Evolutionary conservation across 2,113 vertebrate species (phyloP), one percentile per base, ranked within the genome.

Genomic region (Carlito syrichta): DNA sequence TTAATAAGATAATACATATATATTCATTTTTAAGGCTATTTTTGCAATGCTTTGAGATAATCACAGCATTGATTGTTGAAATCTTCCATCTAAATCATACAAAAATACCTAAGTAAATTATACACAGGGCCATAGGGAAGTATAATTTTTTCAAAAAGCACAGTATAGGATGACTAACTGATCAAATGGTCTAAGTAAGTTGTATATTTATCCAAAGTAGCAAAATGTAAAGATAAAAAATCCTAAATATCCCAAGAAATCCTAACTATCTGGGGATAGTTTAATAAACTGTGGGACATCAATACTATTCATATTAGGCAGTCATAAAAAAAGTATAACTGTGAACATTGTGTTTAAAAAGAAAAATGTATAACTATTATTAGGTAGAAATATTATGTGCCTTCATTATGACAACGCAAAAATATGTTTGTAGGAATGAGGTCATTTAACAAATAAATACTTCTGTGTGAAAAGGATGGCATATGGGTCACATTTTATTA

Each of bases 61-160:
- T 78, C 35, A 30, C 13, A 77, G n/a, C n/a, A n/a, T n/a, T n/a
- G n/a, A n/a, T n/a, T n/a, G n/a, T n/a, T n/a, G n/a, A n/a, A n/a
- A n/a, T n/a, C n/a, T n/a, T n/a, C n/a, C n/a, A n/a, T 96, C 52
- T 77, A 91, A 96, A 68, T 71, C 43, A 82, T 9, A 78, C 25
- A 85, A 84, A 97, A 73, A 50, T n/a, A 69, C 23, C 92, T 14
- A 92, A 56, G 23, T 84, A 94, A 63, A 62, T 89, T 73, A 95
- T 79, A 63, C 38, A 78, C 1, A 10, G 8, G n/a, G 19, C 32
- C 66, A 60, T 48, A 83, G 82, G n/a, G 11, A 91, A 96, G 38
- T 62, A 56, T 0, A 25, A 6, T 82, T 71, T 82, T 22, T 71
- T 82, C 22, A 68, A 62, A 43, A 81, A 77, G 38, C 27, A 91